phyloP scores from a whole-genome alignment of 2,113 vertebrate species.

The Chlamydotis undulata region DNA sequence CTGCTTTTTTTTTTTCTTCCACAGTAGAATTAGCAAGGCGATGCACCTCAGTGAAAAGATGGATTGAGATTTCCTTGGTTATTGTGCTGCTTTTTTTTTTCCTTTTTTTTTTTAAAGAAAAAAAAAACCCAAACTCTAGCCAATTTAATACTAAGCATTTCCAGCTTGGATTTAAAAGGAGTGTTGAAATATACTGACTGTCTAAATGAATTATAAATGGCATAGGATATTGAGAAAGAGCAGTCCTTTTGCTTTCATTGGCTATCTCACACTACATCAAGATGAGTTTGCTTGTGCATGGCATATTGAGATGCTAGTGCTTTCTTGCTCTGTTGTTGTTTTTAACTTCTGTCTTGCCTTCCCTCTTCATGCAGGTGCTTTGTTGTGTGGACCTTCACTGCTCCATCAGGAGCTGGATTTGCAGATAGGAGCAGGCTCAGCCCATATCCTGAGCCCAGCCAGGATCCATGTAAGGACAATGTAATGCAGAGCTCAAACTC shows the following conservation, averaged over 20 bases:
- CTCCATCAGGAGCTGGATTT: background rate
- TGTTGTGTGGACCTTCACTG: background rate
- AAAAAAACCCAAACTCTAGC: background rate
- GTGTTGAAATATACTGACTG: conserved; percentile 7
- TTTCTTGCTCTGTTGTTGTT: background rate
- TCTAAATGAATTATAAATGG: background rate
- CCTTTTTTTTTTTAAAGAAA: background rate
- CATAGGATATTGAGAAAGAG: background rate
- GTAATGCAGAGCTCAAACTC: background rate
- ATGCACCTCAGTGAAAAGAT: background rate
- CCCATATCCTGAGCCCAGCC: background rate
- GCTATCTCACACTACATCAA: background rate
- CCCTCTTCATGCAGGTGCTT: background rate
- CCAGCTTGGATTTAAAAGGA: conserved; percentile 1
- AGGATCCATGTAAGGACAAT: background rate
- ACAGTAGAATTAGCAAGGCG: background rate
- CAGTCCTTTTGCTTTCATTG: background rate
- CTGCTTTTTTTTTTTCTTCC: background rate
- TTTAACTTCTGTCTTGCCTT: background rate
- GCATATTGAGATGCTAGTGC: background rate
- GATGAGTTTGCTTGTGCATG: background rate
- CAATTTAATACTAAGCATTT: background rate
- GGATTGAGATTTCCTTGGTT: background rate
- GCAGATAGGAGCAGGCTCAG: background rate
- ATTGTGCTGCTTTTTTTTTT: background rate